These are phyloP conservation scores for Ernsta delagoae DNA, from an alignment of 2,888 invertebrate species.

Conservation along the genomic window DNA sequence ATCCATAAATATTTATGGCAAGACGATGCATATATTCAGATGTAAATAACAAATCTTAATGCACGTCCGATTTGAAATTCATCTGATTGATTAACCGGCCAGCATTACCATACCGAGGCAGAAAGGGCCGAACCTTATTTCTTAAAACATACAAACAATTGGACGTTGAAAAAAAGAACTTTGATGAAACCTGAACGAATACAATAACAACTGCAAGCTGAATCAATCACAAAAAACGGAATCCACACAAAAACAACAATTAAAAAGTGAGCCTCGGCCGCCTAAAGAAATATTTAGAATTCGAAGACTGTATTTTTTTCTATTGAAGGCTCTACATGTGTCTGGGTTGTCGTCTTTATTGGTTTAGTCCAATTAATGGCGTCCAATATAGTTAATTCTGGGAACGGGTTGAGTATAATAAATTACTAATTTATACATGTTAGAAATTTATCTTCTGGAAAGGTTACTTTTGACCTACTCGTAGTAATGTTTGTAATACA, in stretches of 20 bases:
- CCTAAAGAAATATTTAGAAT: constrained; percentile 82
- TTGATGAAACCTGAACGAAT: constrained; percentile 77
- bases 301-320: constrained; percentile 55
- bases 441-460: neutral
- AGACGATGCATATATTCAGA: constrained; percentile 30
- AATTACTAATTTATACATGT: constrained; percentile 54
- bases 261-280: constrained; percentile 68
- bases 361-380: constrained; percentile 81
- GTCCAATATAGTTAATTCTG: constrained; percentile 65
- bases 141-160: constrained; percentile 82
- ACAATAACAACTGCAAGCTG: constrained; percentile 84
- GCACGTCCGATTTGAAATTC: constrained; percentile 59
- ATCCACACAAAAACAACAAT: constrained; percentile 84
- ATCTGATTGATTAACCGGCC: constrained; percentile 73
- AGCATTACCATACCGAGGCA: constrained; percentile 64
- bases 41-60: constrained; percentile 36
- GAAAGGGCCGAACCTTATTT: constrained; percentile 61
- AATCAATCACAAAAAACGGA: constrained; percentile 84
- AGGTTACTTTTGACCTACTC: no score
- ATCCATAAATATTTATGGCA: constrained; percentile 29
- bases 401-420: constrained; percentile 64
- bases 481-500: no score
- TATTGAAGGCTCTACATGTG: constrained; percentile 68
- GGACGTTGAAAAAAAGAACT: constrained; percentile 65
- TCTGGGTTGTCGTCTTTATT: constrained; percentile 80